A percentile compares a stretch with the other conserved stretches of the same genome.
phyloP scores from a whole-genome alignment of 2,888 invertebrate species.

The Drosophila meridiana region DNA sequence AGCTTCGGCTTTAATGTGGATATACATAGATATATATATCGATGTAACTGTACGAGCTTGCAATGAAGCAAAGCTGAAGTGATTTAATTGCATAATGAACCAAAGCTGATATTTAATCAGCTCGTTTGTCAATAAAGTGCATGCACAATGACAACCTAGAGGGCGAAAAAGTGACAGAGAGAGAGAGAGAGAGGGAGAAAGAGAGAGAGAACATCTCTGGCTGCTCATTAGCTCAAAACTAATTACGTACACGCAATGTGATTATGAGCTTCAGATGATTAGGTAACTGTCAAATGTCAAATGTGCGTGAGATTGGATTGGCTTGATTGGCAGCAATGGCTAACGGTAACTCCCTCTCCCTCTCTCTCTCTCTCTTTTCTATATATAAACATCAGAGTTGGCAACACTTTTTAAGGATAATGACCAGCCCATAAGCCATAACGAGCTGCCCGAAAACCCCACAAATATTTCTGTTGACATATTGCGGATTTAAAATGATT shows the following conservation, averaged over 20 bases:
- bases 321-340: constrained; percentile 7
- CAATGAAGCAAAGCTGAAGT: constrained; percentile 42
- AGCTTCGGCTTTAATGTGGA: constrained; percentile 21
- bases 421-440: constrained; percentile 60
- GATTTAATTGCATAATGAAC: constrained; percentile 76
- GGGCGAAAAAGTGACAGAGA: neutral
- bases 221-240: constrained; percentile 55
- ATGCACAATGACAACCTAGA: constrained; percentile 46
- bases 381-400: neutral
- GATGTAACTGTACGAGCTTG: constrained; percentile 18
- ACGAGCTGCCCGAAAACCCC: constrained; percentile 59
- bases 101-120: constrained; percentile 75
- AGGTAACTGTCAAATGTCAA: constrained; percentile 38
- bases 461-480: constrained; percentile 78
- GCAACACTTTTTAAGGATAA: constrained; percentile 41
- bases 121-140: constrained; percentile 79
- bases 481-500: constrained; percentile 81
- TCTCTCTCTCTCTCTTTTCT: too few relatives aligned
- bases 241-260: constrained; percentile 73
- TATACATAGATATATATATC: neutral
- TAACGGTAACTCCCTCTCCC: neutral
- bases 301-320: constrained; percentile 18
- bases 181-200: neutral
- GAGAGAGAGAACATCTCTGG: neutral
- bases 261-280: constrained; percentile 71